phyloP scores from a whole-genome alignment of 1,140 invertebrate species.

The Drosophila tropicalis region DNA sequence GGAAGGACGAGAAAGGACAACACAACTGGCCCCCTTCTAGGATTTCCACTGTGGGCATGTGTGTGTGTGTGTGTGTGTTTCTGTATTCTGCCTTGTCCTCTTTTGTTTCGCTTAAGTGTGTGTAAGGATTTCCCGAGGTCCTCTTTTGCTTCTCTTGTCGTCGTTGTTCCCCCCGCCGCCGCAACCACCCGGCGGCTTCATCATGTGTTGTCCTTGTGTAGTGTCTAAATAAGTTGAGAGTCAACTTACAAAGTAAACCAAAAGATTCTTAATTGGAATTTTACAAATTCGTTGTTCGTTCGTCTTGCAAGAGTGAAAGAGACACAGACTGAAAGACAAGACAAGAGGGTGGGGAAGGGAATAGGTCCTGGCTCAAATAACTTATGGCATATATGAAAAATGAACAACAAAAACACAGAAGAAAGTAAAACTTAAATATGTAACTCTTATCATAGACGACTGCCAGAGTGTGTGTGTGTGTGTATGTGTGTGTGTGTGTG shows the following conservation, averaged over 20 bases:
- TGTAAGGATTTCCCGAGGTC: slow-evolving; percentile 70
- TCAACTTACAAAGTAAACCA: slow-evolving; percentile 81
- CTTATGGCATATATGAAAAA: slow-evolving; percentile 76
- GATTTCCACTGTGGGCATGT: slow-evolving; percentile 60
- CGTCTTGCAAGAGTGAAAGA: slow-evolving; percentile 14
- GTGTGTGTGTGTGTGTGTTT: slow-evolving; percentile 64
- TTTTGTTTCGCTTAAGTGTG: slow-evolving; percentile 73
- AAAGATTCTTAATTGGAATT: slow-evolving; percentile 81
- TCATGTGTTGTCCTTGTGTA: slow-evolving; percentile 77
- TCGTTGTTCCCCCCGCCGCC: background rate
- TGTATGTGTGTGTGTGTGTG: background rate
- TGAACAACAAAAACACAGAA: slow-evolving; percentile 53
- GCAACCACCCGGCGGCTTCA: slow-evolving; percentile 14
- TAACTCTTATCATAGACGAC: slow-evolving; percentile 49
- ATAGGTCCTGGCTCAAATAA: slow-evolving; percentile 64
- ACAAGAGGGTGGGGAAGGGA: background rate
- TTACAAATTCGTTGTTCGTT: slow-evolving; percentile 74
- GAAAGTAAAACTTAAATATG: slow-evolving; percentile 79
- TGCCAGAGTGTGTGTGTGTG: background rate
- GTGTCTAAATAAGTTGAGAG: slow-evolving; percentile 81
- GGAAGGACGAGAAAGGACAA: slow-evolving; percentile 53
- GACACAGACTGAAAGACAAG: background rate
- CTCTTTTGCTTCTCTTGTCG: slow-evolving; percentile 28
- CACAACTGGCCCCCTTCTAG: slow-evolving; percentile 70
- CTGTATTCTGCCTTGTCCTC: slow-evolving; percentile 75